A percentile compares a stretch with the other conserved stretches of the same genome.
phyloP scores from a whole-genome alignment of 2,797 vertebrate genomes.

The Spatula clypeata region DNA sequence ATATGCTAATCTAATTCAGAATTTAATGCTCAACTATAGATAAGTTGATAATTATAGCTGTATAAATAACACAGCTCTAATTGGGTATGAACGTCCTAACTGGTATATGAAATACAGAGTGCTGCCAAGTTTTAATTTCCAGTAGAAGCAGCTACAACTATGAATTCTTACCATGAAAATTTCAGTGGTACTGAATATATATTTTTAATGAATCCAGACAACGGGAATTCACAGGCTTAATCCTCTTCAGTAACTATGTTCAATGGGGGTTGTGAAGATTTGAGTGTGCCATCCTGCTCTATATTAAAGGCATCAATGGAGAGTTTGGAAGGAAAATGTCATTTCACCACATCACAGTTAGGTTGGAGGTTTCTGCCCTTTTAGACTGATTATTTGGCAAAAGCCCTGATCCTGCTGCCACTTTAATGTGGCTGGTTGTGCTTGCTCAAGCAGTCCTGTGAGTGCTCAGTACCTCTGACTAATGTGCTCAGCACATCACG shows the following conservation, averaged over 20 bases:
- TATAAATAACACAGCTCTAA: slow-evolving; percentile 13
- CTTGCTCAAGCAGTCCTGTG: background rate
- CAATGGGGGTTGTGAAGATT: background rate
- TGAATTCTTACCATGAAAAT: slow-evolving; percentile 26
- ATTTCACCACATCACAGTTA: background rate
- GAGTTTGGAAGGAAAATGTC: background rate
- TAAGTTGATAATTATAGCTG: slow-evolving; percentile 33
- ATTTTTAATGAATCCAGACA: slow-evolving; percentile 14
- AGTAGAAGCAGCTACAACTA: background rate
- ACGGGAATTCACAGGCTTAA: background rate
- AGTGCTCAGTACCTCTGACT: background rate
- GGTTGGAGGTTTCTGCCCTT: background rate
- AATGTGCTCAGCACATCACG: background rate
- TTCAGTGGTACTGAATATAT: background rate
- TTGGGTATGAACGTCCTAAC: background rate
- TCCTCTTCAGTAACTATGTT: background rate
- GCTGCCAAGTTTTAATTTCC: slow-evolving; percentile 33
- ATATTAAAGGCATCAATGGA: background rate
- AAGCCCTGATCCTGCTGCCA: background rate
- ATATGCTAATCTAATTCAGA: slow-evolving; percentile 36
- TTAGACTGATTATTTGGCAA: background rate
- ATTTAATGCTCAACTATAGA: slow-evolving; percentile 10
- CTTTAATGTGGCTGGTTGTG: background rate
- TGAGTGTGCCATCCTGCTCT: background rate
- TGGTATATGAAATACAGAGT: background rate